Evolutionary conservation across 2,888 invertebrate species (phyloP).

Genomic region (Lithophane leautieri): DNA sequence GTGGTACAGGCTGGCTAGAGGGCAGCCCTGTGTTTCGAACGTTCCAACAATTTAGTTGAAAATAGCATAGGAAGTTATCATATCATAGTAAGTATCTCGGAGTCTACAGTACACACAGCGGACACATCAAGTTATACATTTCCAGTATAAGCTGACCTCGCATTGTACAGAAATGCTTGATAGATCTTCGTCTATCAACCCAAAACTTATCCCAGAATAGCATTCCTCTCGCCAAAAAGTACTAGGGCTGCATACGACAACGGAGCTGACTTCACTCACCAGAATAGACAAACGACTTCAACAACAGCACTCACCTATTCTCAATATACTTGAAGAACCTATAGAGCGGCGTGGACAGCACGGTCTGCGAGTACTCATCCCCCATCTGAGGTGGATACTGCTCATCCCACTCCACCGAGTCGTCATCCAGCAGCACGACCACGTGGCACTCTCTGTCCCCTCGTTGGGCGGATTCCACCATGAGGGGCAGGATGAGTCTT

Average conservation of each 20-base stretch:
- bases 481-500: slow-evolving; percentile 97
- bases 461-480: slow-evolving; percentile 98
- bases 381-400: slow-evolving; percentile 99
- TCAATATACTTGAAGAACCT: slow-evolving; percentile 99
- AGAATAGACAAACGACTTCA: no score
- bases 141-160: no score
- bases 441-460: slow-evolving; percentile 99
- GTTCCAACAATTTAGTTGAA: no score
- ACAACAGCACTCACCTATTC: slow-evolving; percentile 90
- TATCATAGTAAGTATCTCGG: no score
- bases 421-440: slow-evolving; percentile 98
- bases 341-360: slow-evolving; percentile 98
- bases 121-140: no score
- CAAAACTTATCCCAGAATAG: not conserved
- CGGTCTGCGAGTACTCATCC: slow-evolving; percentile 99
- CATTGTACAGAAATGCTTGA: no score
- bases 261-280: no score
- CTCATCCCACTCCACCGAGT: slow-evolving; percentile 99
- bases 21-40: no score
- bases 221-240: not conserved
- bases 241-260: not conserved
- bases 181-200: not conserved
- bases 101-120: no score
- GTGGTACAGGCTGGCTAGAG: no score
- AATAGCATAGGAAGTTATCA: no score